Evolutionary conservation across 2,797 vertebrate species (phyloP).

Genomic region (Gallirallus australis): DNA sequence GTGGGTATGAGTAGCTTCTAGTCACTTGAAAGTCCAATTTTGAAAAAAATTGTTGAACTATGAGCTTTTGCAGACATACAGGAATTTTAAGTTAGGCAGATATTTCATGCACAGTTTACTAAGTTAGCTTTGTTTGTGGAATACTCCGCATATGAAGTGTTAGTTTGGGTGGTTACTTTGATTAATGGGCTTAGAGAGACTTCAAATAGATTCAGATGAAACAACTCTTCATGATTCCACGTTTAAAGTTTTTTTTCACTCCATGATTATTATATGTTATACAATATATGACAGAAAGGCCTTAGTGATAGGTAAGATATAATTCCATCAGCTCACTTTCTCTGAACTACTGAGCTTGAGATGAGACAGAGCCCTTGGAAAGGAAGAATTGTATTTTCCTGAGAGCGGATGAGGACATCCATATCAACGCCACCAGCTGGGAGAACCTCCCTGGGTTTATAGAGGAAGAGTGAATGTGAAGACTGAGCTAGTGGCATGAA

Average conservation of each 20-base stretch:
- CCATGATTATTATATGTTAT: not conserved
- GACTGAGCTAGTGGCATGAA: not conserved
- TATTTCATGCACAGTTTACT: not conserved
- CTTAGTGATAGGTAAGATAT: not conserved
- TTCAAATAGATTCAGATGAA: not conserved
- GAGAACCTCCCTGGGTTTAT: not conserved
- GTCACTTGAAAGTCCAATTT: not conserved
- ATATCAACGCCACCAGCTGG: not conserved
- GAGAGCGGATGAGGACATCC: not conserved
- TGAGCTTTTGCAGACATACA: not conserved
- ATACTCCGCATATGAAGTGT: not conserved
- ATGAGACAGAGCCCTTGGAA: not conserved
- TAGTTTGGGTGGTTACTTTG: not conserved
- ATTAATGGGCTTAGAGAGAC: not conserved
- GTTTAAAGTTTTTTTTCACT: not conserved
- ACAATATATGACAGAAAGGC: not conserved
- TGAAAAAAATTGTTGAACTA: not conserved
- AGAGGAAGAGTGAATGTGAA: not conserved
- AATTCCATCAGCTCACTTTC: not conserved
- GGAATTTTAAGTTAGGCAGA: not conserved
- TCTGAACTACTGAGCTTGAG: not conserved
- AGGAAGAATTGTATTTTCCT: not conserved
- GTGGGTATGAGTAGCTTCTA: not conserved
- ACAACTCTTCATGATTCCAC: not conserved
- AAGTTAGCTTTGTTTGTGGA: not conserved